phyloP scores from a whole-genome alignment of 2,888 invertebrate species.

The Pogonocherus hispidulus region DNA sequence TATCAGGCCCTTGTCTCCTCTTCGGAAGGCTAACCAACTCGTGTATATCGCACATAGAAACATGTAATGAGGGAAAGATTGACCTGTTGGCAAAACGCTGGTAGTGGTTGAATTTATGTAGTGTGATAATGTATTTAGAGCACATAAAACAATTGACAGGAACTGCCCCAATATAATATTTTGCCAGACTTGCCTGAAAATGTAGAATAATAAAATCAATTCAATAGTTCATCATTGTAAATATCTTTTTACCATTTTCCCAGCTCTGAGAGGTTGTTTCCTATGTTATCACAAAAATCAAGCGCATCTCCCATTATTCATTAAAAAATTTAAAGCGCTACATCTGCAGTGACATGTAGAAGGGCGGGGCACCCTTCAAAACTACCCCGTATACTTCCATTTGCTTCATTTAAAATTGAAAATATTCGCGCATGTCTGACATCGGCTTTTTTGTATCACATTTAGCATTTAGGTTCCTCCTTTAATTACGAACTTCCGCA shows the following conservation, averaged over 20 bases:
- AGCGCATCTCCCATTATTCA: constrained; percentile 59
- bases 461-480: too few relatives aligned
- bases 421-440: constrained; percentile 50
- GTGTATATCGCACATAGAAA: constrained; percentile 83
- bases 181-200: constrained; percentile 78
- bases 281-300: constrained; percentile 78
- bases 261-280: constrained; percentile 77
- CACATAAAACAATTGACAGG: constrained; percentile 82
- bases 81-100: constrained; percentile 84
- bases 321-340: constrained; percentile 46
- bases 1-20: constrained; percentile 74
- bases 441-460: background rate
- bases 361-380: constrained; percentile 58
- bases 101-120: constrained; percentile 78
- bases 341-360: constrained; percentile 42
- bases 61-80: constrained; percentile 85
- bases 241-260: constrained; percentile 76
- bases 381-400: constrained; percentile 27
- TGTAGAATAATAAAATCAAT: background rate
- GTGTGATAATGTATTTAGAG: constrained; percentile 82
- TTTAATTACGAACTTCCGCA: background rate
- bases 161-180: constrained; percentile 82
- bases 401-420: constrained; percentile 44
- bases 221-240: background rate
- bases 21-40: constrained; percentile 81